Evolutionary conservation across 2,888 invertebrate species (phyloP).

Genomic region (Epirrhoe alternata): DNA sequence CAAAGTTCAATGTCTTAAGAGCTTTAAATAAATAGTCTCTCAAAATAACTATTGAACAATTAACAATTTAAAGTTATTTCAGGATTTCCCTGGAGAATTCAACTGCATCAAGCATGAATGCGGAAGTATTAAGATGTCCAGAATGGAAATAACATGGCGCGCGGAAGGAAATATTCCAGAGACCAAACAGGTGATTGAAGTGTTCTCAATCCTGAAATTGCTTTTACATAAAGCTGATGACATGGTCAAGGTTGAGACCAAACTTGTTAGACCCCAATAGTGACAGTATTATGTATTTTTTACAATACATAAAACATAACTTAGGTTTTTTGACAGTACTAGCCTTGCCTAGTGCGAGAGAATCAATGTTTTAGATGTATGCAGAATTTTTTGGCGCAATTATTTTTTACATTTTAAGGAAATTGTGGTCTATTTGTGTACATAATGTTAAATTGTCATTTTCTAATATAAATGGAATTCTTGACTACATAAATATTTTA

Average conservation of each 20-base stretch:
- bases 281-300: background rate
- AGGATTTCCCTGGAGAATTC: conserved; percentile 78
- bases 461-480: conserved; percentile 21
- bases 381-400: conserved; percentile 34
- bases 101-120: conserved; percentile 71
- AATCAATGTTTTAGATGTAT: conserved; percentile 26
- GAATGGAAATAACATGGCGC: conserved; percentile 74
- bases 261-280: conserved; percentile 67
- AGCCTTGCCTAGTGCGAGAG: conserved; percentile 16
- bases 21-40: too few relatives aligned
- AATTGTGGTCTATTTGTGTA: conserved; percentile 39
- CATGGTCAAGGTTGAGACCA: conserved; percentile 74
- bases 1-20: too few relatives aligned
- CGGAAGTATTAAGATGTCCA: conserved; percentile 68
- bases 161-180: conserved; percentile 54
- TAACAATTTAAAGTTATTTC: conserved; percentile 37
- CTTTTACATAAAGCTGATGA: conserved; percentile 74
- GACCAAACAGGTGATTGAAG: conserved; percentile 69
- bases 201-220: conserved; percentile 72
- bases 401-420: conserved; percentile 36
- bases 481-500: conserved; percentile 18
- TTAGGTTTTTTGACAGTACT: conserved; percentile 7
- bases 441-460: conserved; percentile 30
- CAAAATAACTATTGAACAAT: too few relatives aligned
- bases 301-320: background rate